Percentiles rank a stretch among this genome's conserved stretches.
phyloP scores from a whole-genome alignment of 2,888 invertebrate species.

The Agonum fuliginosum region DNA sequence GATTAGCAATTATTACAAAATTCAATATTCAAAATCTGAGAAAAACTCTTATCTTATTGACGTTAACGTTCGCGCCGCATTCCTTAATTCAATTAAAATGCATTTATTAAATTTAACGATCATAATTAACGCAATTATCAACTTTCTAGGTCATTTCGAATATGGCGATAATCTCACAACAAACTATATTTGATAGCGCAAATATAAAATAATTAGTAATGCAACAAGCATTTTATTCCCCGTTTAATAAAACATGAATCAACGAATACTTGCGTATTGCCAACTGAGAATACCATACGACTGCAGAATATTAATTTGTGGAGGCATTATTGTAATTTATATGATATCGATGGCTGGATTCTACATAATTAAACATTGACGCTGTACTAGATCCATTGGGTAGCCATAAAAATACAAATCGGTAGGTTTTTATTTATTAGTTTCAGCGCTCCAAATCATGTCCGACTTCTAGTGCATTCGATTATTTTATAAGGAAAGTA shows the following conservation, averaged over 20 bases:
- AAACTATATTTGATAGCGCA: constrained; percentile 7
- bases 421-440: not conserved
- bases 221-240: constrained; percentile 24
- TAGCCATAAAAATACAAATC: constrained; percentile 1
- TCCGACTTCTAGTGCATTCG: not conserved
- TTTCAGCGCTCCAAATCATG: not conserved
- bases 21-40: not conserved
- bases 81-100: constrained; percentile 50
- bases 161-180: constrained; percentile 32
- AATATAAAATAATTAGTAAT: constrained; percentile 51
- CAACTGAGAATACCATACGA: constrained; percentile 38
- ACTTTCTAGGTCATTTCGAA: constrained; percentile 54
- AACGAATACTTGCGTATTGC: constrained; percentile 38
- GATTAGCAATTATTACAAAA: not conserved
- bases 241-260: constrained; percentile 56
- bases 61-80: constrained; percentile 13
- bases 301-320: constrained; percentile 34
- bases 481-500: constrained; percentile 1
- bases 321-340: constrained; percentile 43
- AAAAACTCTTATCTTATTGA: not conserved
- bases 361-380: constrained; percentile 10
- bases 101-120: constrained; percentile 55
- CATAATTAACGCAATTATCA: constrained; percentile 51
- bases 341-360: constrained; percentile 2
- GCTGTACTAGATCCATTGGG: not conserved